Conservation (phyloP, 2,797 vertebrate genomes). For the Philypnodon macrostomus region DNA sequence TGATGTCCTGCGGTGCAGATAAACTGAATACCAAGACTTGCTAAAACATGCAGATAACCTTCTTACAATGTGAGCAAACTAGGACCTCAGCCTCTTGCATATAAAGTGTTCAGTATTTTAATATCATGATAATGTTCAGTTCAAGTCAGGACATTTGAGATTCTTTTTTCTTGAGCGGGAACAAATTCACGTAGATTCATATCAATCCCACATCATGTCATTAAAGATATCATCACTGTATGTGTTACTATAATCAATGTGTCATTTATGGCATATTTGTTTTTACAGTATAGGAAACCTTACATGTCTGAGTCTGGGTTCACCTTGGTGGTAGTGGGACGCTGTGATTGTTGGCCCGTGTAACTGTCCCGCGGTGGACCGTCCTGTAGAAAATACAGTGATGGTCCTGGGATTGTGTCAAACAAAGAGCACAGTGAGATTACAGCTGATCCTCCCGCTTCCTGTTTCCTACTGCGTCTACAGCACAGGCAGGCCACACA, state of each 20-base stretch:
- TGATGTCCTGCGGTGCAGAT: conserved; percentile 65
- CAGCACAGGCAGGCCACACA: conserved; percentile 64
- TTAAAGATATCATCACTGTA: conserved; percentile 52
- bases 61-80: conserved; percentile 57
- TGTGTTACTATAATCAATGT: conserved; percentile 53
- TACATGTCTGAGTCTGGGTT: conserved; percentile 30
- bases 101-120: conserved; percentile 21
- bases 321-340: conserved; percentile 51
- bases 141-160: conserved; percentile 55
- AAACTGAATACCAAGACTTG: conserved; percentile 63
- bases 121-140: conserved; percentile 44
- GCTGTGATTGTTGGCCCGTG: conserved; percentile 73
- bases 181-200: conserved; percentile 49
- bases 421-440: conserved; percentile 74
- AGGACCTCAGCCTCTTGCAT: conserved; percentile 60
- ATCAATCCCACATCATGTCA: conserved; percentile 44
- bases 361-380: conserved; percentile 60
- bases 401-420: conserved; percentile 69
- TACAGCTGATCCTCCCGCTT: conserved; percentile 77
- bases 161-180: conserved; percentile 48
- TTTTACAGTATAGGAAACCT: conserved; percentile 40
- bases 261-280: conserved; percentile 48
- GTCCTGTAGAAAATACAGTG: conserved; percentile 64
- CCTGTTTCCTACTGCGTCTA: conserved; percentile 75
- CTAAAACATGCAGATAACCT: conserved; percentile 70